Conservation (phyloP, 2,888 invertebrate genomes). For the Hirtodrosophila alboralis region DNA sequence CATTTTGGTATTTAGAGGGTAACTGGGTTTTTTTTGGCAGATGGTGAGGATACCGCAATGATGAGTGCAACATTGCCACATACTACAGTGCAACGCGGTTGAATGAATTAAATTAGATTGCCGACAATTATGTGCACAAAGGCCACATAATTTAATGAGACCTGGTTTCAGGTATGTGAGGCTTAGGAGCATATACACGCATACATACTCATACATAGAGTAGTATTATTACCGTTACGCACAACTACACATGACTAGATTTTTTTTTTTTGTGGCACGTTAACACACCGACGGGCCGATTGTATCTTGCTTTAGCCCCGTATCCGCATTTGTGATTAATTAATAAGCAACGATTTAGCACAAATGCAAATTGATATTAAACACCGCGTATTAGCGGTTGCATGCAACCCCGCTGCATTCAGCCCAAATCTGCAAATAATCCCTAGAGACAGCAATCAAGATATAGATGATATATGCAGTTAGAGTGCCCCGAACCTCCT, state of each 20-base stretch:
- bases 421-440: background rate
- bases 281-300: conserved; percentile 7
- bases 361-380: conserved; percentile 77
- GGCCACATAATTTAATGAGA: conserved; percentile 54
- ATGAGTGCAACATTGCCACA: too few species aligned
- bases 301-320: conserved; percentile 17
- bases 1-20: too few species aligned
- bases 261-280: background rate
- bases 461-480: too few species aligned
- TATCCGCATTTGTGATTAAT: conserved; percentile 56
- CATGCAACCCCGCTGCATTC: background rate
- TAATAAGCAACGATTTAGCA: conserved; percentile 74
- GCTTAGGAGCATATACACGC: conserved; percentile 7
- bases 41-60: too few species aligned
- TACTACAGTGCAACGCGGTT: conserved; percentile 11
- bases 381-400: conserved; percentile 67
- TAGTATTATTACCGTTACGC: background rate
- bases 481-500: too few species aligned
- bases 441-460: background rate
- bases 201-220: conserved; percentile 7
- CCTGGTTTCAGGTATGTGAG: conserved; percentile 12
- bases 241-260: conserved; percentile 1
- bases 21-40: too few species aligned
- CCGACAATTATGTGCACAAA: conserved; percentile 59
- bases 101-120: conserved; percentile 63